Evolutionary conservation across 2,888 invertebrate genomes (phyloP).

Genomic region (Noctua fimbriata): DNA sequence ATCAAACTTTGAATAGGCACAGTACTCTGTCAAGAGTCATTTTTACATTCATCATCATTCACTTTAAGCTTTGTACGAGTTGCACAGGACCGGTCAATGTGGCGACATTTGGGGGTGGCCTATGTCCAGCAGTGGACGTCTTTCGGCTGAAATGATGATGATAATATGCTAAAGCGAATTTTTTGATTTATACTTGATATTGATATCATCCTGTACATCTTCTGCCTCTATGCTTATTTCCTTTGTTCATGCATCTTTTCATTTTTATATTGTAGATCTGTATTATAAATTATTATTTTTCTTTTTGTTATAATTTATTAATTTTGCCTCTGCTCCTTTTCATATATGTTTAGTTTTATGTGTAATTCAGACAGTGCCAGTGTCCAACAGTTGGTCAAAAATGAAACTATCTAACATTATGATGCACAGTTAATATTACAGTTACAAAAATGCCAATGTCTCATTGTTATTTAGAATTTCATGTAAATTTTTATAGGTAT

Average conservation of each 20-base stretch:
- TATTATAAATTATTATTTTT: not conserved
- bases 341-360: not conserved
- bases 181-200: not conserved
- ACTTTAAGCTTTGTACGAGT: too few relatives aligned
- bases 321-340: not conserved
- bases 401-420: not conserved
- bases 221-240: not conserved
- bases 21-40: not conserved
- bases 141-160: too few relatives aligned
- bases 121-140: too few relatives aligned
- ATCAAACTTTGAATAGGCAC: not conserved
- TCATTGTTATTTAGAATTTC: not conserved
- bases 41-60: not conserved
- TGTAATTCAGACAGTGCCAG: not conserved
- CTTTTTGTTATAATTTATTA: not conserved
- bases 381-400: not conserved
- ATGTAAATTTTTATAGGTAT: not conserved
- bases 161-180: constrained; percentile 8
- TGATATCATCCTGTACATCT: not conserved
- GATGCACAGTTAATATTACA: not conserved
- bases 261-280: not conserved
- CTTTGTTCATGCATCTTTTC: not conserved
- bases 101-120: too few relatives aligned
- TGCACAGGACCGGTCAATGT: too few relatives aligned
- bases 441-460: not conserved